A percentile compares a stretch with the other conserved stretches of the same genome.
Conservation (phyloP, 1,140 invertebrate genomes). For the Platorchestia sp. region DNA sequence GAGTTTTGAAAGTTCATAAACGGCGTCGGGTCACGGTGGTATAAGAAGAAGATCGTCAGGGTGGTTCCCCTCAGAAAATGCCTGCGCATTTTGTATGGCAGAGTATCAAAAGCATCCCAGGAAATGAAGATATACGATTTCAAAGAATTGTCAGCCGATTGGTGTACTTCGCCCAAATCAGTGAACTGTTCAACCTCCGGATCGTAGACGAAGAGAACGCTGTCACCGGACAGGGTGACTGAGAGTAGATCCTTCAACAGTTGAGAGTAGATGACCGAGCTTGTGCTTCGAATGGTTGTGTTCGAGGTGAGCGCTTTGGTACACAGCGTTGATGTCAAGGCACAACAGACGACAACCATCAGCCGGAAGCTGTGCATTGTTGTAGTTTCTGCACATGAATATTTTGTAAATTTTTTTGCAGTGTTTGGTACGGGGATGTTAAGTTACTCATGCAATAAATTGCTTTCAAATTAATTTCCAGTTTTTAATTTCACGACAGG, state of each 20-base stretch:
- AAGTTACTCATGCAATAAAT: no score
- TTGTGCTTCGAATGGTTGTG: background rate
- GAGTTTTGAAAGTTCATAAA: background rate
- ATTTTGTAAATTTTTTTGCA: no score
- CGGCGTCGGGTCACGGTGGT: background rate
- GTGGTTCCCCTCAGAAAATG: background rate
- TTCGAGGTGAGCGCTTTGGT: background rate
- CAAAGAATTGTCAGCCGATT: background rate
- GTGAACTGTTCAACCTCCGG: background rate
- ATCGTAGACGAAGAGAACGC: constrained; percentile 8
- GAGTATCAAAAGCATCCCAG: background rate
- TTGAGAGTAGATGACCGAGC: background rate
- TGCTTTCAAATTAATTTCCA: no score
- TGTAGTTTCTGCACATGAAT: no score
- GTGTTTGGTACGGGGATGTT: no score
- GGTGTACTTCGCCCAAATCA: background rate
- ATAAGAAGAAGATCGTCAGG: background rate
- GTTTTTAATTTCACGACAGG: no score
- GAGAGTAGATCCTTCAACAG: background rate
- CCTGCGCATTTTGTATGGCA: background rate
- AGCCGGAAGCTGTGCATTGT: no score
- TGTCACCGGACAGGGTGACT: background rate
- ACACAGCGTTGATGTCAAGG: background rate
- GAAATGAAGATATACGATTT: background rate
- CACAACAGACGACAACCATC: no score